Base-by-base conservation (phyloP, 2,888 invertebrate species). In the Drosophila neonasuta region DNA sequence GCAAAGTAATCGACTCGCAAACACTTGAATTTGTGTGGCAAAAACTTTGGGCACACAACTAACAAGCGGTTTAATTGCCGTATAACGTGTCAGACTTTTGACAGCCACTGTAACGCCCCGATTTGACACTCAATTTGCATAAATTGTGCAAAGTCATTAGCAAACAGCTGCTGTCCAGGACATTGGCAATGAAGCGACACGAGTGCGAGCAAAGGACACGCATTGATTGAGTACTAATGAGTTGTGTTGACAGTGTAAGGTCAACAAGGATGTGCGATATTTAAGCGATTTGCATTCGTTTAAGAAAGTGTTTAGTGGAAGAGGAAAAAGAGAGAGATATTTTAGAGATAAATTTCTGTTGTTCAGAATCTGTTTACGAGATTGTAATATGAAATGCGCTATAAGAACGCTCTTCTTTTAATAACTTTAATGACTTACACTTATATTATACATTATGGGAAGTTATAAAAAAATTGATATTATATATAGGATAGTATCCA, bases 121-220 rank as follows among this genome's bases (percentile, higher is more conserved):
- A 48, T 55, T 61, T 67, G 67, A 68, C 79, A 68, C 70, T 62
- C 57, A 71, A 77, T 73, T 78, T 83, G 68, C 84, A 80, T 83
- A 80, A 65, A 83, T 69, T 74, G 52, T 67, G 77, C 80, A 77
- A 55, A 80, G 65, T 82, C 80, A 80, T 80, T 71, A 61, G 55
- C 41, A 51, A 58, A 50, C 50, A 54, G 56, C 15, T 61, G 51
- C 44, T 66, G 46, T 50, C 62, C 55, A 68, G 58, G 63, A 60
- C 41, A 60, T 42, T 57, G 52, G 34, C 49, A 49, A 39, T 36
- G 45, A 29, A 44, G 54, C 41, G 45, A 20, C 17, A 44, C 54
- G 30, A 41, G 39, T 41, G 50, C 45, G 32, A 8, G n/a, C 11
- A 29, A 30, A 56, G 48, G 49, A 36, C 52, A 57, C 48, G 20